phyloP scores from a whole-genome alignment of 1,140 invertebrate species.

The Vanessa atalanta region DNA sequence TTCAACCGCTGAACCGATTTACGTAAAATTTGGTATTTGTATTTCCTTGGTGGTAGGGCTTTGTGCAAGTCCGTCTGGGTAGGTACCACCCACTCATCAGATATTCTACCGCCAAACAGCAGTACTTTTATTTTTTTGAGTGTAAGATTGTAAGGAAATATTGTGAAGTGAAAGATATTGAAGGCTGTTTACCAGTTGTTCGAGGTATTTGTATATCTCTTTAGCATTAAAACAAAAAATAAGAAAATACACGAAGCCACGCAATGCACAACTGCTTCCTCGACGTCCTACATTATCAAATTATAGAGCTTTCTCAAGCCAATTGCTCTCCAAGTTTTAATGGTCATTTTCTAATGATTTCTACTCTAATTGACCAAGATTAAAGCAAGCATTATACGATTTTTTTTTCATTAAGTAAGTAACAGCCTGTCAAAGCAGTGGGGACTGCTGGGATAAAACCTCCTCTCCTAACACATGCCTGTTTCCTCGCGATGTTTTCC shows the following conservation, averaged over 20 bases:
- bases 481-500: no score
- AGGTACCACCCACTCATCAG: no score
- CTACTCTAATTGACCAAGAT: not conserved
- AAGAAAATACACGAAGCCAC: not conserved
- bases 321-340: not conserved
- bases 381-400: not conserved
- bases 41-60: no score
- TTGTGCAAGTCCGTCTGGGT: no score
- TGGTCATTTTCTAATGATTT: not conserved
- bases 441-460: no score
- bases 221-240: not conserved
- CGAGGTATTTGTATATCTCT: not conserved
- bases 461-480: no score
- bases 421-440: no score
- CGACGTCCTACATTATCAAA: conserved; percentile 1
- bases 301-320: not conserved
- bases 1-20: no score
- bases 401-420: not conserved
- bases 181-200: not conserved
- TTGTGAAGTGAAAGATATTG: not conserved
- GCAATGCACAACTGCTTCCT: not conserved
- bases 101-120: no score
- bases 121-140: no score
- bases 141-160: no score
- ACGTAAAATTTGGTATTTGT: no score